phyloP scores from a whole-genome alignment of 2,888 invertebrate species.

The Vesta saturnalis region DNA sequence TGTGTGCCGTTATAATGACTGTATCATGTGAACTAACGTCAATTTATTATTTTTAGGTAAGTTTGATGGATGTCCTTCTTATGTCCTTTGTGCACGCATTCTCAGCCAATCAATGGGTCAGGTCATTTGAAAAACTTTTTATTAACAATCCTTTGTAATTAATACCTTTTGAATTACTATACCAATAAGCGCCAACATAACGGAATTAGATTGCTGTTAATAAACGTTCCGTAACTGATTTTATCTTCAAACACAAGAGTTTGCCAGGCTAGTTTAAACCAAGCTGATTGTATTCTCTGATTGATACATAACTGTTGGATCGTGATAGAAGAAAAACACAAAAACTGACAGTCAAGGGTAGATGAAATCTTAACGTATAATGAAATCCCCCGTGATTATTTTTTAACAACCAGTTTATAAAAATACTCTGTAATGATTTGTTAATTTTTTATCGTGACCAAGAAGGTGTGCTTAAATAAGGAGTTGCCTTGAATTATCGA shows the following conservation, averaged over 20 bases:
- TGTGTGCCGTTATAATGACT: too few relatives aligned
- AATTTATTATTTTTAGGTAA: background rate
- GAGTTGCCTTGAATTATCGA: slow-evolving; percentile 1
- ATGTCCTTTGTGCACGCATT: background rate
- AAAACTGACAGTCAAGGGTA: background rate
- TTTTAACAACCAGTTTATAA: background rate
- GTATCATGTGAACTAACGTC: too few relatives aligned
- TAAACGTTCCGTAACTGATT: slow-evolving; percentile 1
- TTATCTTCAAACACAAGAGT: slow-evolving; percentile 1
- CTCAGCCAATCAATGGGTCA: too few relatives aligned
- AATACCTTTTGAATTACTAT: background rate
- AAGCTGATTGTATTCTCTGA: background rate
- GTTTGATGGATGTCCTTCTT: background rate
- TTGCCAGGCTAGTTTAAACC: background rate
- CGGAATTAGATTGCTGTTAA: slow-evolving; percentile 1
- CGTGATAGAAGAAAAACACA: slow-evolving; percentile 1
- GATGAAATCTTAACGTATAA: background rate
- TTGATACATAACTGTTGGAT: background rate
- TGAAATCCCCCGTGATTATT: background rate
- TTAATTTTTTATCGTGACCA: background rate
- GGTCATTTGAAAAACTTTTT: background rate
- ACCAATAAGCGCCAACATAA: background rate
- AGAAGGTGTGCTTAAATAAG: slow-evolving; percentile 1
- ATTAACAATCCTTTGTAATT: background rate
- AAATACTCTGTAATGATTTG: background rate